These are phyloP conservation scores for Hydrotaea cyrtoneurina DNA, from an alignment of 2,888 invertebrate species.

Conservation along the genomic window DNA sequence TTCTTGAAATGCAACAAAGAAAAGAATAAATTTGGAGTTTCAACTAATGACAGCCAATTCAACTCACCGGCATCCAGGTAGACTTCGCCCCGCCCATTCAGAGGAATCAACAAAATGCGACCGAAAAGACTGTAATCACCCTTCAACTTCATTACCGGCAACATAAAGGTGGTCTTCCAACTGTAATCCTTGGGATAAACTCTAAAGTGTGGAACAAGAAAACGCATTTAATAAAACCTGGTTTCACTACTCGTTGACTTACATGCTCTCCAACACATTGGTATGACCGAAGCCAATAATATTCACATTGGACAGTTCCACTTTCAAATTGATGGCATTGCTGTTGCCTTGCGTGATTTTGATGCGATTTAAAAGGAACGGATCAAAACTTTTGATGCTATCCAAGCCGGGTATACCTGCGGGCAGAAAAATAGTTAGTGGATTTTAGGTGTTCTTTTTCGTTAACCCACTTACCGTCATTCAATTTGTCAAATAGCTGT, in stretches of 20 bases:
- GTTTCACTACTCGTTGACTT: no score
- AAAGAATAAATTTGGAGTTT: not conserved
- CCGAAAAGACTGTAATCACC: slow-evolving; percentile 87
- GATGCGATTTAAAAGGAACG: slow-evolving; percentile 85
- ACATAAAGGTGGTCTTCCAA: slow-evolving; percentile 85
- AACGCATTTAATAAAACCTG: not conserved
- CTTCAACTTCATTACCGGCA: slow-evolving; percentile 86
- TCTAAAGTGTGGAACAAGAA: slow-evolving; percentile 77
- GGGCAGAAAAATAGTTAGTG: not conserved
- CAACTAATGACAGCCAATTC: not conserved
- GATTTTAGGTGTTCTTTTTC: no score
- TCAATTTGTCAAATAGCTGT: slow-evolving; percentile 85
- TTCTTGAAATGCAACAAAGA: slow-evolving; percentile 81
- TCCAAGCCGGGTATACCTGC: slow-evolving; percentile 79
- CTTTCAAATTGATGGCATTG: slow-evolving; percentile 88
- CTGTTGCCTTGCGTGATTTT: slow-evolving; percentile 86
- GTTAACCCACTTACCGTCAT: slow-evolving; percentile 82
- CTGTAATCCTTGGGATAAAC: slow-evolving; percentile 86
- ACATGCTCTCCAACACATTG: slow-evolving; percentile 85
- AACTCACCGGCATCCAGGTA: slow-evolving; percentile 87
- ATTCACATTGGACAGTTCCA: slow-evolving; percentile 86
- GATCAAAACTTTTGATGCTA: slow-evolving; percentile 85
- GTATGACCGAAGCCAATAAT: slow-evolving; percentile 86
- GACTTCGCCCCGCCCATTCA: slow-evolving; percentile 86
- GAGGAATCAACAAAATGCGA: slow-evolving; percentile 86